Conservation (phyloP, 1,140 invertebrate genomes). For the Neodiprion virginianus region DNA sequence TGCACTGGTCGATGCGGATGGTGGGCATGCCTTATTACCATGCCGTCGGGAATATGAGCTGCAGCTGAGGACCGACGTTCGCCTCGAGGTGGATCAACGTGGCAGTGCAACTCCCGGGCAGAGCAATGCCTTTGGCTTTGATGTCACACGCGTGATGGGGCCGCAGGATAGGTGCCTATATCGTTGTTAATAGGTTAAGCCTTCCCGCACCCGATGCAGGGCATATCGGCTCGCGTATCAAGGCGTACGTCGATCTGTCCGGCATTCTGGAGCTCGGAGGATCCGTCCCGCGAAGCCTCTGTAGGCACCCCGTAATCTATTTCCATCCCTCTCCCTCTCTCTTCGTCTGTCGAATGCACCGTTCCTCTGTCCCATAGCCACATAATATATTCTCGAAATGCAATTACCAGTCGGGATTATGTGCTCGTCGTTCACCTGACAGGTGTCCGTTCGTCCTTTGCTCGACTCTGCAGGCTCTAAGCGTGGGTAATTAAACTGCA, state of each 20-base stretch:
- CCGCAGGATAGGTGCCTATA: conserved; percentile 52
- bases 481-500: background rate
- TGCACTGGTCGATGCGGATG: too few species aligned
- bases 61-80: conserved; percentile 23
- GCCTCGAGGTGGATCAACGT: conserved; percentile 16
- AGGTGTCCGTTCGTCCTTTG: background rate
- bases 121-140: conserved; percentile 62
- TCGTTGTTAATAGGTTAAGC: conserved; percentile 53
- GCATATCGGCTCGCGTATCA: conserved; percentile 6
- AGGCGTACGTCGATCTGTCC: conserved; percentile 16
- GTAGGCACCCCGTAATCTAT: background rate
- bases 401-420: conserved; percentile 47
- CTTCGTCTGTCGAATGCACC: background rate
- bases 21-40: too few species aligned
- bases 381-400: conserved; percentile 46
- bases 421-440: background rate
- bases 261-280: background rate
- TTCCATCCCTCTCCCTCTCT: background rate
- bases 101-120: conserved; percentile 31
- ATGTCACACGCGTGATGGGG: conserved; percentile 52
- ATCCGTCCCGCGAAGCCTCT: background rate
- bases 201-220: conserved; percentile 30
- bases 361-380: conserved; percentile 25
- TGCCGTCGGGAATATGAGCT: too few species aligned
- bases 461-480: too few species aligned